A percentile compares a stretch with the other conserved stretches of the same genome.
Conservation (phyloP, 2,113 vertebrate species). For the Uria lomvia region DNA sequence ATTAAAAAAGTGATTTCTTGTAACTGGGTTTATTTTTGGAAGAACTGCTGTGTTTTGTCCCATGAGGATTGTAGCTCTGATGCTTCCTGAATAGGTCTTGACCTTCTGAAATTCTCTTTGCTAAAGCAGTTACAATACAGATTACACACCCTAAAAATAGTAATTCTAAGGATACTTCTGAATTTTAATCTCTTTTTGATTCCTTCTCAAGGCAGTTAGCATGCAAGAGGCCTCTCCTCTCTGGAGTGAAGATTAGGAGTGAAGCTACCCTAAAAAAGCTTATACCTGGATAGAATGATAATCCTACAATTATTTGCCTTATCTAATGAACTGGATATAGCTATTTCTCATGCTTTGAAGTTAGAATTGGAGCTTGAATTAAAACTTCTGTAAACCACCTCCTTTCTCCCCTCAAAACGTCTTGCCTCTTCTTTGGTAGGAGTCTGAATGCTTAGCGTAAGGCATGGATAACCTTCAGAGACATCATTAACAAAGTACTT, state of each 20-base stretch:
- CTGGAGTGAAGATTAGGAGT: neutral
- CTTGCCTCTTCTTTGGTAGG: neutral
- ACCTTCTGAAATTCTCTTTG: slow-evolving; percentile 2
- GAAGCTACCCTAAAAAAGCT: neutral
- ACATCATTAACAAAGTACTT: neutral
- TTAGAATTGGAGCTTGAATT: neutral
- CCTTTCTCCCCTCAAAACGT: neutral
- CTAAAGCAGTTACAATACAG: slow-evolving; percentile 4
- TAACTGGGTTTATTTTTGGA: slow-evolving; percentile 23
- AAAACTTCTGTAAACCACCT: neutral
- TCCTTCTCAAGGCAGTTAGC: neutral
- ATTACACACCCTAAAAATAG: slow-evolving; percentile 17
- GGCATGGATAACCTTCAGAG: neutral
- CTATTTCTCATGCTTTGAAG: neutral
- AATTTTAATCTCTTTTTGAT: neutral
- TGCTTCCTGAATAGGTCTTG: slow-evolving; percentile 4
- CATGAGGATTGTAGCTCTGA: neutral
- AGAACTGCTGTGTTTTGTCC: neutral
- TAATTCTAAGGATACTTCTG: neutral
- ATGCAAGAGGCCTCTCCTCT: neutral
- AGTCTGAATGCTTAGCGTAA: neutral
- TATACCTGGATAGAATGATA: neutral
- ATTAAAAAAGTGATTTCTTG: neutral
- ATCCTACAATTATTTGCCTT: neutral
- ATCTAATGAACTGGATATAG: neutral